These are phyloP conservation scores for Hippocampus kuda DNA, from an alignment of 2,797 vertebrate species.

Conservation along the genomic window DNA sequence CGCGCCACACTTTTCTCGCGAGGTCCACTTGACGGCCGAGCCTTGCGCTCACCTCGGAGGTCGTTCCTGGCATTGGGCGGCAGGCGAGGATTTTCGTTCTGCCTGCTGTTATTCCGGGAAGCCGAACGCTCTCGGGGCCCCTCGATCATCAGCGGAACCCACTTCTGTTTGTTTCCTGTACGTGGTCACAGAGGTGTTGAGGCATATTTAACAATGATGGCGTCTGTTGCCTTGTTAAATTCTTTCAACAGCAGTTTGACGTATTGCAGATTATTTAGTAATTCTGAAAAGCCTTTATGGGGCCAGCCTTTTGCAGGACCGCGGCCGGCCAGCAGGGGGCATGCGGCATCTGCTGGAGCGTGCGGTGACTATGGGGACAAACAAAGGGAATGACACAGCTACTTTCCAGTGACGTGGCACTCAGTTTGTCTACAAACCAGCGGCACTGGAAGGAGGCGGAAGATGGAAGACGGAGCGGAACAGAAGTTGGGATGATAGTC, in stretches of 20 bases:
- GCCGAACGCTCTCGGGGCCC: conserved; percentile 86
- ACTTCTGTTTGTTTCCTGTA: conserved; percentile 92
- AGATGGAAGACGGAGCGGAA: neutral
- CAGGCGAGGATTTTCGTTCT: conserved; percentile 81
- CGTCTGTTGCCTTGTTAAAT: no score
- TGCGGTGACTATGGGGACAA: conserved; percentile 6
- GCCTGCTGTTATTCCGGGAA: conserved; percentile 84
- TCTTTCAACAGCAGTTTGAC: no score
- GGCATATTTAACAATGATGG: neutral
- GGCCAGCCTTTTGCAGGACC: conserved; percentile 23
- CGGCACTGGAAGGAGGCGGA: neutral
- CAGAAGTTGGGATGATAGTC: neutral
- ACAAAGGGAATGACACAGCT: conserved; percentile 1
- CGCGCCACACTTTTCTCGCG: neutral
- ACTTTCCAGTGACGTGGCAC: conserved; percentile 37
- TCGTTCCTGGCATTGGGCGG: conserved; percentile 79
- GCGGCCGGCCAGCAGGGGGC: conserved; percentile 29
- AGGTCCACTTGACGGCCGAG: neutral
- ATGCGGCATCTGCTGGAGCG: conserved; percentile 2
- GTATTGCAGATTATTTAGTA: no score
- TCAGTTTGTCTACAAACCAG: conserved; percentile 14
- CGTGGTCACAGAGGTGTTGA: neutral
- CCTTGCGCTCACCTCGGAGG: conserved; percentile 76
- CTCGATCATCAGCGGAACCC: conserved; percentile 96
- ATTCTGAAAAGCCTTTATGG: neutral